A percentile compares a stretch with the other conserved stretches of the same genome.
phyloP scores from a whole-genome alignment of 2,888 invertebrate genomes.

The Teleiodes luculella region DNA sequence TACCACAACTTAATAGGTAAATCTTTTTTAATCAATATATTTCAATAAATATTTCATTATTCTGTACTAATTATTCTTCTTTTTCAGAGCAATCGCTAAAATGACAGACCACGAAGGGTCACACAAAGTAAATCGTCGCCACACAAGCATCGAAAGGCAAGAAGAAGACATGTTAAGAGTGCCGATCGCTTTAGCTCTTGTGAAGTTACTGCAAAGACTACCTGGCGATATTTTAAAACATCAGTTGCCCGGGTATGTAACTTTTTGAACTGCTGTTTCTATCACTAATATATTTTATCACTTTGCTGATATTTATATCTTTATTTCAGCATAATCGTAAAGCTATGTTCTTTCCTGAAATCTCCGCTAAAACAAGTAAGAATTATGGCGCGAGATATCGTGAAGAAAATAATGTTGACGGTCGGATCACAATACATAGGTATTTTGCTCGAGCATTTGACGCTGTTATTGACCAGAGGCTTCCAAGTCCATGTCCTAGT shows the following conservation, averaged over 20 bases:
- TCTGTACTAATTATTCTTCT: neutral
- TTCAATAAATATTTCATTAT: neutral
- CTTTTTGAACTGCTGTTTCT: neutral
- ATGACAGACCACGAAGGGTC: slow-evolving; percentile 85
- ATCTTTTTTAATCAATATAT: slow-evolving; percentile 17
- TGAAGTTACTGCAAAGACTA: slow-evolving; percentile 92
- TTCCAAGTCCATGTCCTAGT: slow-evolving; percentile 96
- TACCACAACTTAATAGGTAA: slow-evolving; percentile 88
- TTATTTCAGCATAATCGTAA: slow-evolving; percentile 86
- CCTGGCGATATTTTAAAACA: slow-evolving; percentile 86
- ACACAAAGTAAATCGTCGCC: slow-evolving; percentile 87
- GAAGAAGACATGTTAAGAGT: slow-evolving; percentile 93
- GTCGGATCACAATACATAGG: slow-evolving; percentile 90
- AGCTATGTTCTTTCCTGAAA: slow-evolving; percentile 93
- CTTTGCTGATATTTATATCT: neutral
- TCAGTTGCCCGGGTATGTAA: slow-evolving; percentile 84
- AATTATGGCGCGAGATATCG: slow-evolving; percentile 90
- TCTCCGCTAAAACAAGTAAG: slow-evolving; percentile 93
- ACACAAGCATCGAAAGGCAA: slow-evolving; percentile 85
- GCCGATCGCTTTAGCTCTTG: slow-evolving; percentile 94
- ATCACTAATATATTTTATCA: neutral
- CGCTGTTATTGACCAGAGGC: slow-evolving; percentile 88
- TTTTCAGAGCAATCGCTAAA: slow-evolving; percentile 63
- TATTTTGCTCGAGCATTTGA: slow-evolving; percentile 88
- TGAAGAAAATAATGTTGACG: slow-evolving; percentile 92